phyloP scores from a whole-genome alignment of 2,888 invertebrate species.

The Poecilus cupreus region DNA sequence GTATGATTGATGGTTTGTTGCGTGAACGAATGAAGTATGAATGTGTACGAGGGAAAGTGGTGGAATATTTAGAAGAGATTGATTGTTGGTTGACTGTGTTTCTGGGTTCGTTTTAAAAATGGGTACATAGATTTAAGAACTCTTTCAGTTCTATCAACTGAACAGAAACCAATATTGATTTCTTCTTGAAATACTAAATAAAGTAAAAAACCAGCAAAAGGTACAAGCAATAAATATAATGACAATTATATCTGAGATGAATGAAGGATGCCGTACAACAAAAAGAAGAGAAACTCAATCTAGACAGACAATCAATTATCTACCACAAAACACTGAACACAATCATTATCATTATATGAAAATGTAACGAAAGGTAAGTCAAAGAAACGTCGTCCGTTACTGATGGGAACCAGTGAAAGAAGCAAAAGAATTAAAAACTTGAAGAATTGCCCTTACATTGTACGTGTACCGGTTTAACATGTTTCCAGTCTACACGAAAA shows the following conservation, averaged over 20 bases:
- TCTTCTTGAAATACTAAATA: background rate
- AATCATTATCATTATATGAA: background rate
- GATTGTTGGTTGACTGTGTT: too few relatives aligned
- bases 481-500: background rate
- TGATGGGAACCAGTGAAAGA: background rate
- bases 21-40: too few relatives aligned
- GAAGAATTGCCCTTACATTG: background rate
- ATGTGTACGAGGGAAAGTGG: too few relatives aligned
- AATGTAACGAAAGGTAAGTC: background rate
- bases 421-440: slow-evolving; percentile 1
- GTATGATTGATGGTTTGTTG: too few relatives aligned
- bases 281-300: too few relatives aligned
- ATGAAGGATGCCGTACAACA: background rate
- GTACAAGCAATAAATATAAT: background rate
- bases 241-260: background rate
- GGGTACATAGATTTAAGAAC: background rate
- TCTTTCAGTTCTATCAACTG: too few relatives aligned
- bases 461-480: background rate
- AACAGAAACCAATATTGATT: slow-evolving; percentile 14
- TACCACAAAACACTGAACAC: too few relatives aligned
- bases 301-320: too few relatives aligned
- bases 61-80: too few relatives aligned
- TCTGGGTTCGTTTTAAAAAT: slow-evolving; percentile 14
- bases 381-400: background rate
- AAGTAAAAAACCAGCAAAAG: background rate